Base-by-base conservation (phyloP, 2,797 vertebrate species). In the Sebastes vulpes region DNA sequence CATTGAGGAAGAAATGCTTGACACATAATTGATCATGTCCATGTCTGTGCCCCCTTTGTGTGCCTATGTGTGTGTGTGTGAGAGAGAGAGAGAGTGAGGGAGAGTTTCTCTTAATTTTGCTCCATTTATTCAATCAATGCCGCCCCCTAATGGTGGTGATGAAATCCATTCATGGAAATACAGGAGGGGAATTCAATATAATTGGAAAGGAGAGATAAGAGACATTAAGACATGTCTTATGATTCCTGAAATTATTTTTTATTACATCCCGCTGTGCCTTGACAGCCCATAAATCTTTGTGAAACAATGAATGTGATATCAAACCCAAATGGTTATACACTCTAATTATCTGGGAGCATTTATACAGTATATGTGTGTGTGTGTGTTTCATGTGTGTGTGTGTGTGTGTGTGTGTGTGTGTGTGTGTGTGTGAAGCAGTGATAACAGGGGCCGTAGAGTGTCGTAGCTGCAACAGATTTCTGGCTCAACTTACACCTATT, bases 1-100 rank as follows among this genome's bases (percentile, higher is more conserved):
- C 93, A 92, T 74, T 87, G 83, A 93, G 80, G 90, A 89, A 89
- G 88, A 93, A 94, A 95, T 94, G 93, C 93, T 94, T 93, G 93
- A 94, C 94, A 94, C 92, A 95, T 95, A 95, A 95, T 95, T 95
- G 94, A 95, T 94, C 93, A 93, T 95, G 92, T 94, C 94, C 95
- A 91, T 94, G 92, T 93, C 95, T 93, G 85, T 94, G 94, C 93
- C 88, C 93, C 94, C 64, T 90, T 95, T 95, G 93, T 95, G 91
- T 67, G 84, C 16, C 25, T 77, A 9, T 79, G 54, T 84, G 82
- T 75, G 87, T 84, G 85, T 78, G 28, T 32, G 18, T 2, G 28
- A 20, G 50, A 21, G 59, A 31, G 35, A 23, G 60, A 29, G 48
- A 52, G 35, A 20, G 21, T 54, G 67, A 18, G 8, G 18, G 42